phyloP scores from a whole-genome alignment of 2,888 invertebrate species.

The Lycia hirtaria region DNA sequence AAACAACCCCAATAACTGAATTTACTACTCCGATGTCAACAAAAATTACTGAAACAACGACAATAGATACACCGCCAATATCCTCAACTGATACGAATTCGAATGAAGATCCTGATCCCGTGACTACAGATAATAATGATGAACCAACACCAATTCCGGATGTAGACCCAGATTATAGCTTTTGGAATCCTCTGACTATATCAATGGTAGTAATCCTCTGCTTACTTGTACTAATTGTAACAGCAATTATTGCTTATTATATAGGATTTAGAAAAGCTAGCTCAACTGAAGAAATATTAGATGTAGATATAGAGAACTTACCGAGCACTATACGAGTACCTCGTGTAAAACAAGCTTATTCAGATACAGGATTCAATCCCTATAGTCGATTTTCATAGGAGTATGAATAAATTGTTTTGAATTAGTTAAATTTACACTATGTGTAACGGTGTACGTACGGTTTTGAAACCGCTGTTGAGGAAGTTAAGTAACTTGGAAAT shows the following conservation, averaged over 20 bases:
- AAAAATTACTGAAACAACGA: constrained; percentile 1
- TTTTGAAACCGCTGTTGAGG: constrained; percentile 2
- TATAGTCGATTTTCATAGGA: constrained; percentile 10
- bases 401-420: neutral
- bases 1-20: neutral
- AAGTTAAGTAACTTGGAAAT: neutral
- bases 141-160: neutral
- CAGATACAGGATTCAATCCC: constrained; percentile 7
- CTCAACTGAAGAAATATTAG: constrained; percentile 8
- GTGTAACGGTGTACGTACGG: constrained; percentile 18
- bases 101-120: neutral
- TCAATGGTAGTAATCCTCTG: constrained; percentile 24
- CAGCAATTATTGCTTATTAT: constrained; percentile 18
- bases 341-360: constrained; percentile 13
- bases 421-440: constrained; percentile 19
- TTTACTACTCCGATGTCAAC: neutral
- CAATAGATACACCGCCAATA: neutral
- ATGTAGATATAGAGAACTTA: constrained; percentile 16
- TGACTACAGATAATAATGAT: constrained; percentile 15
- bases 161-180: constrained; percentile 1
- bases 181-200: constrained; percentile 31
- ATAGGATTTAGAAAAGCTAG: constrained; percentile 20
- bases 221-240: constrained; percentile 9
- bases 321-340: constrained; percentile 6
- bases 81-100: neutral